These are phyloP conservation scores for Barnardius zonarius DNA, from an alignment of 2,113 vertebrate genomes.

Conservation along the genomic window DNA sequence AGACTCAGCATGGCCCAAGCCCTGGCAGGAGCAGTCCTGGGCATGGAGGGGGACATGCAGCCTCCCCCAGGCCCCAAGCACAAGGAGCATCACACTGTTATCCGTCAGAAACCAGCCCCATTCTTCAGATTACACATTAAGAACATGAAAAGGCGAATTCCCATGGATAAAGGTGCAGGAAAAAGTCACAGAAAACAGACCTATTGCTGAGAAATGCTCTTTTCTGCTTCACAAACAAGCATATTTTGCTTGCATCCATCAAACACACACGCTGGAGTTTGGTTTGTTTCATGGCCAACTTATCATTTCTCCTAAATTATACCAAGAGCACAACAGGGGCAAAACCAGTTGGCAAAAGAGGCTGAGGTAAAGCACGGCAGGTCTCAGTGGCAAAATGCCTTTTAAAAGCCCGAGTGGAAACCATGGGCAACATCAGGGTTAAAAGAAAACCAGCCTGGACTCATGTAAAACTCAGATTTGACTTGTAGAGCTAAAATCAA, in stretches of 20 bases:
- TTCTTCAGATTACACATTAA: neutral
- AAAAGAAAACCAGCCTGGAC: neutral
- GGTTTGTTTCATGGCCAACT: slow-evolving; percentile 7
- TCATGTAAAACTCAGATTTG: neutral
- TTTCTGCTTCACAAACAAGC: neutral
- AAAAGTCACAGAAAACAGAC: neutral
- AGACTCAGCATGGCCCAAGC: neutral
- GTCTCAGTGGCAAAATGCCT: neutral
- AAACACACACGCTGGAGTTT: slow-evolving; percentile 24
- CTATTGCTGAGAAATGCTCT: neutral
- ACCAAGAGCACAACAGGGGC: neutral
- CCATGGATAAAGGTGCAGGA: neutral
- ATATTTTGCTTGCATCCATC: neutral
- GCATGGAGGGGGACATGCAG: neutral
- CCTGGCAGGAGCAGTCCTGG: neutral
- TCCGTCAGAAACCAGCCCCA: neutral
- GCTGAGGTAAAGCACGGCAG: neutral
- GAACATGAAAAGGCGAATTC: neutral
- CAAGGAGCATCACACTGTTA: neutral
- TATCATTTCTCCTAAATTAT: slow-evolving; percentile 1
- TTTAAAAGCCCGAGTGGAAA: neutral
- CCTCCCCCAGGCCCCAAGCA: neutral
- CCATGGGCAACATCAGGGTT: neutral
- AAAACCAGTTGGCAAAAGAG: slow-evolving; percentile 19
- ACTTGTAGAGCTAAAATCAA: neutral